A percentile compares a stretch with the other conserved stretches of the same genome.
phyloP scores from a whole-genome alignment of 2,113 vertebrate species.

The Brachyhypopomus occidentalis region DNA sequence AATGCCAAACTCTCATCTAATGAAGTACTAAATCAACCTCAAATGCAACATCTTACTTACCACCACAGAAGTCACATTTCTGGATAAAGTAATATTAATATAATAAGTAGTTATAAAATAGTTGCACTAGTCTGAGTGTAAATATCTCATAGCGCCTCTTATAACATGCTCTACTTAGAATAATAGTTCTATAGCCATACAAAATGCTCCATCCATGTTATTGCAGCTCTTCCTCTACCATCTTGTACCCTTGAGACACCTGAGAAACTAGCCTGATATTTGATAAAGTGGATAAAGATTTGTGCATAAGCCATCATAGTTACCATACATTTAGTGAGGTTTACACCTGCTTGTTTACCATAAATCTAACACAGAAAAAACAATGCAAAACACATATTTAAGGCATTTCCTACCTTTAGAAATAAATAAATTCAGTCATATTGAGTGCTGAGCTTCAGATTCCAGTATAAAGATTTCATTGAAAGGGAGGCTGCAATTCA shows the following conservation, averaged over 20 bases:
- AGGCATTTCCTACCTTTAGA: conserved; percentile 42
- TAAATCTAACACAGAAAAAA: conserved; percentile 15
- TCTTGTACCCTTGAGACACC: conserved; percentile 51
- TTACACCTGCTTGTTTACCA: conserved; percentile 12
- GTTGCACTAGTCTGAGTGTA: conserved; percentile 38
- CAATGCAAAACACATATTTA: not conserved
- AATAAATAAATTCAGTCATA: conserved; percentile 43
- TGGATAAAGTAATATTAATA: conserved; percentile 47
- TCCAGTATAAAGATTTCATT: conserved; percentile 26
- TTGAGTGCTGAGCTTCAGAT: conserved; percentile 13
- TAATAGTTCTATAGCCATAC: conserved; percentile 4
- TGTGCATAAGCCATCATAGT: conserved; percentile 28
- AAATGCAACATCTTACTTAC: conserved; percentile 44
- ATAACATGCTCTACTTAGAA: conserved; percentile 20
- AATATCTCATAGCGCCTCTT: conserved; percentile 35
- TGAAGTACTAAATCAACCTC: conserved; percentile 32
- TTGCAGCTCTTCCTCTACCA: conserved; percentile 6
- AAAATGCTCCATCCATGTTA: conserved; percentile 28
- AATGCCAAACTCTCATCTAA: conserved; percentile 1
- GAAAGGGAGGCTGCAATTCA: conserved; percentile 25
- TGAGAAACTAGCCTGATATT: conserved; percentile 45
- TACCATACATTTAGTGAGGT: conserved; percentile 32
- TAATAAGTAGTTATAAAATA: conserved; percentile 37
- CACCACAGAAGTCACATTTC: conserved; percentile 37
- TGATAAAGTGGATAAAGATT: conserved; percentile 22